These are phyloP conservation scores for Nysson spinosus DNA, from an alignment of 2,888 invertebrate species.

Conservation along the genomic window DNA sequence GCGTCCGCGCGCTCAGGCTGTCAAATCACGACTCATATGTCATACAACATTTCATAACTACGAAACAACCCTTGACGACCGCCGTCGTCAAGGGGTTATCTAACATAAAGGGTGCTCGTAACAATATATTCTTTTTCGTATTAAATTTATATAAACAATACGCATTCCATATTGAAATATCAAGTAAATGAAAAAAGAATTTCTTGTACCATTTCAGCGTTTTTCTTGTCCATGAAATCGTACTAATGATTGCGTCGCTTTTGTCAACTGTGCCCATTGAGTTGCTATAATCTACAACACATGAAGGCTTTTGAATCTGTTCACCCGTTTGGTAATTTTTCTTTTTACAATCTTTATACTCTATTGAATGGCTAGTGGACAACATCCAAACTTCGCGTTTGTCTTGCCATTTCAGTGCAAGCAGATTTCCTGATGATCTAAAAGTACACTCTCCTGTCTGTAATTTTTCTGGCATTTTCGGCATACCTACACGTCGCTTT, in stretches of 20 bases:
- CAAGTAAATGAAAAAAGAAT: conserved; percentile 12
- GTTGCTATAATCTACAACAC: conserved; percentile 4
- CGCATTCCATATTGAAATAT: conserved; percentile 20
- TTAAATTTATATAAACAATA: conserved; percentile 33
- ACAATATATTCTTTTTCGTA: conserved; percentile 20
- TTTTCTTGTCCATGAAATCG: conserved; percentile 15
- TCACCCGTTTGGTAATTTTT: not conserved
- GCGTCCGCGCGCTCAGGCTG: too few species aligned
- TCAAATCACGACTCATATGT: too few species aligned
- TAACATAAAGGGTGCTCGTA: conserved; percentile 20
- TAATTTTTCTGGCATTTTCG: conserved; percentile 20
- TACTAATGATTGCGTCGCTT: conserved; percentile 5
- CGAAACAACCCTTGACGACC: too few species aligned
- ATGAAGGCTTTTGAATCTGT: not conserved
- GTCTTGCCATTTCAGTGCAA: conserved; percentile 27
- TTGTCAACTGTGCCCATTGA: conserved; percentile 2
- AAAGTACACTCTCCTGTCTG: conserved; percentile 22
- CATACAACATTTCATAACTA: too few species aligned
- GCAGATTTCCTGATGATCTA: conserved; percentile 15
- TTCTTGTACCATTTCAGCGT: conserved; percentile 14
- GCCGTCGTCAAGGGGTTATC: too few species aligned
- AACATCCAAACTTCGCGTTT: conserved; percentile 26
- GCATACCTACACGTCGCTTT: conserved; percentile 19
- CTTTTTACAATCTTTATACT: conserved; percentile 13
- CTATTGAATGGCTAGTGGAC: conserved; percentile 18